Conservation (phyloP, 2,888 invertebrate genomes). For the Unio pictorum region DNA sequence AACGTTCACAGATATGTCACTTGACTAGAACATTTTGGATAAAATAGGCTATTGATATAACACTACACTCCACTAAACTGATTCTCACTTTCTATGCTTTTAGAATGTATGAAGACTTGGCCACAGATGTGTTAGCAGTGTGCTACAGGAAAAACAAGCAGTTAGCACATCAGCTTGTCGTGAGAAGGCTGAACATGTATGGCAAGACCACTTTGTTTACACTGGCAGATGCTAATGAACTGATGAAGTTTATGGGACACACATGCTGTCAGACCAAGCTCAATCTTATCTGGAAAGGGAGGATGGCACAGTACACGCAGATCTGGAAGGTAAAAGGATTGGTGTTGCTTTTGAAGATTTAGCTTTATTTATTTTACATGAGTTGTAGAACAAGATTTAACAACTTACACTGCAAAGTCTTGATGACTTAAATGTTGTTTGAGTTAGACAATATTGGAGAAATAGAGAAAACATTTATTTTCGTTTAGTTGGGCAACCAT, state of each 20-base stretch:
- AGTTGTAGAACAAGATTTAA: too few relatives aligned
- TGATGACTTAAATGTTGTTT: too few relatives aligned
- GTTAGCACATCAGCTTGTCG: conserved; percentile 61
- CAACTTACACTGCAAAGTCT: too few relatives aligned
- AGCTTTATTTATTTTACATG: too few relatives aligned
- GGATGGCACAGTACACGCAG: conserved; percentile 68
- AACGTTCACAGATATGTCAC: background rate
- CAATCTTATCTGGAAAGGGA: conserved; percentile 70
- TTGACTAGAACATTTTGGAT: background rate
- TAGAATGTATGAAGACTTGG: conserved; percentile 65
- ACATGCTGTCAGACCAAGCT: conserved; percentile 70
- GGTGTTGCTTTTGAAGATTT: too few relatives aligned
- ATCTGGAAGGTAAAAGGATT: conserved; percentile 61
- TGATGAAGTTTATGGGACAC: conserved; percentile 70
- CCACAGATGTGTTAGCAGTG: conserved; percentile 62
- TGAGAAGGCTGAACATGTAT: conserved; percentile 56
- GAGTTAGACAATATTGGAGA: too few relatives aligned
- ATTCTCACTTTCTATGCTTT: conserved; percentile 1
- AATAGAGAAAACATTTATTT: too few relatives aligned
- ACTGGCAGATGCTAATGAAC: conserved; percentile 62
- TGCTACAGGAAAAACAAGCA: conserved; percentile 65
- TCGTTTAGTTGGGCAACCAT: too few relatives aligned
- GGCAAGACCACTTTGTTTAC: conserved; percentile 62
- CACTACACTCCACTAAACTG: background rate
- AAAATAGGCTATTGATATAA: background rate